These are phyloP conservation scores for Sinocyclocheilus anshuiensis DNA, from an alignment of 2,113 vertebrate genomes.

Conservation along the genomic window DNA sequence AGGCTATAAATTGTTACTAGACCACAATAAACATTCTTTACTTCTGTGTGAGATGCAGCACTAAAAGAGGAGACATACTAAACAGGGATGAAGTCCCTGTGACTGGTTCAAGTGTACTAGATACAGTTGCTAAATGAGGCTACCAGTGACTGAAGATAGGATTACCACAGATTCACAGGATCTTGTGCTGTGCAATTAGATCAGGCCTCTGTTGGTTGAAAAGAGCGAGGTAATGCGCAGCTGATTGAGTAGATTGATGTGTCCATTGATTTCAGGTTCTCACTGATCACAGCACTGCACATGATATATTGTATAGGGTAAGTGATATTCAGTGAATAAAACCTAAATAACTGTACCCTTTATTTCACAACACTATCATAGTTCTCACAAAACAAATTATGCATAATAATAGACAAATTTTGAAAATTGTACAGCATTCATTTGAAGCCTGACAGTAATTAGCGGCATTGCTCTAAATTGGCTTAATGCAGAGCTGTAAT, in stretches of 20 bases:
- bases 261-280: constrained; percentile 27
- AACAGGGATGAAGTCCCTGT: neutral
- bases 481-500: neutral
- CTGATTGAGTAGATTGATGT: constrained; percentile 21
- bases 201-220: neutral
- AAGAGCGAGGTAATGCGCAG: neutral
- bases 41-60: neutral
- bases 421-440: neutral
- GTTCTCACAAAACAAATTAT: neutral
- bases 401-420: neutral
- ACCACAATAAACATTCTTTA: neutral
- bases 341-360: neutral
- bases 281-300: constrained; percentile 10
- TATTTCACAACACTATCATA: neutral
- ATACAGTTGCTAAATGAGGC: neutral
- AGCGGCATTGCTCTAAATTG: neutral
- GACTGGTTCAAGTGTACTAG: neutral
- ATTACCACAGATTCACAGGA: neutral
- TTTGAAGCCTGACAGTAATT: neutral
- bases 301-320: neutral
- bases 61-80: neutral
- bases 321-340: neutral
- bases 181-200: neutral
- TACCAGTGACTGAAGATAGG: neutral
- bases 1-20: neutral